Percentiles rank a stretch among this genome's conserved stretches.
These are phyloP conservation scores for Apodemia zela DNA, from an alignment of 2,888 invertebrate genomes.

Conservation along the genomic window DNA sequence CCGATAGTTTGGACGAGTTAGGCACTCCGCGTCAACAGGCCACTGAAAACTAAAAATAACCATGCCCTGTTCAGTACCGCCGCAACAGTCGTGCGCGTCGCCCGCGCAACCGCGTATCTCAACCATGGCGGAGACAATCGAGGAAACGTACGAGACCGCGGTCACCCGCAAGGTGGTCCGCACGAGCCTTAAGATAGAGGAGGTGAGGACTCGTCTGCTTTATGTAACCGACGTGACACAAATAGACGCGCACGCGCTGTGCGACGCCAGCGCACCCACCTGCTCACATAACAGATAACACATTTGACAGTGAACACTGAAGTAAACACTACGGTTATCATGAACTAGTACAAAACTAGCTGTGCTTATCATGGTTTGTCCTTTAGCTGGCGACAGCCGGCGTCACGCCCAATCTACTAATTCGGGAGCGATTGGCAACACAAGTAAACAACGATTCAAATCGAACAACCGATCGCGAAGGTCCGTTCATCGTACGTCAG, in stretches of 20 bases:
- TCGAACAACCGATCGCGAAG: slow-evolving; percentile 49
- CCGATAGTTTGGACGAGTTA: slow-evolving; percentile 33
- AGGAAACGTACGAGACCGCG: slow-evolving; percentile 85
- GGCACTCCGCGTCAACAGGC: slow-evolving; percentile 49
- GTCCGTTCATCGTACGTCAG: slow-evolving; percentile 54
- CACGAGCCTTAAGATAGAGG: slow-evolving; percentile 86
- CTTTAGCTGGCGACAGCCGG: slow-evolving; percentile 41
- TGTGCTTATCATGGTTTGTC: slow-evolving; percentile 23
- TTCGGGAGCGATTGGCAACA: slow-evolving; percentile 47
- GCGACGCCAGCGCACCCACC: slow-evolving; percentile 51
- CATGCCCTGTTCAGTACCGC: slow-evolving; percentile 68
- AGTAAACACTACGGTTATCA: slow-evolving; percentile 57
- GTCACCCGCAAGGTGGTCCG: slow-evolving; percentile 85
- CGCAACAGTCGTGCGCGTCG: slow-evolving; percentile 72
- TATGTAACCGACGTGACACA: slow-evolving; percentile 70
- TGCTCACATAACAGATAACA: slow-evolving; percentile 73
- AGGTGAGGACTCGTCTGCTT: slow-evolving; percentile 81
- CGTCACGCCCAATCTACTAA: slow-evolving; percentile 48
- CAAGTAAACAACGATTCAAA: slow-evolving; percentile 37
- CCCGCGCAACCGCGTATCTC: slow-evolving; percentile 70
- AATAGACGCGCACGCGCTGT: slow-evolving; percentile 50
- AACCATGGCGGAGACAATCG: slow-evolving; percentile 85
- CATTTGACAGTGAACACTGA: slow-evolving; percentile 71
- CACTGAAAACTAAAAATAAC: slow-evolving; percentile 78
- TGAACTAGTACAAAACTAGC: slow-evolving; percentile 27